phyloP scores from a whole-genome alignment of 2,797 vertebrate species.

The Lacerta viridis region DNA sequence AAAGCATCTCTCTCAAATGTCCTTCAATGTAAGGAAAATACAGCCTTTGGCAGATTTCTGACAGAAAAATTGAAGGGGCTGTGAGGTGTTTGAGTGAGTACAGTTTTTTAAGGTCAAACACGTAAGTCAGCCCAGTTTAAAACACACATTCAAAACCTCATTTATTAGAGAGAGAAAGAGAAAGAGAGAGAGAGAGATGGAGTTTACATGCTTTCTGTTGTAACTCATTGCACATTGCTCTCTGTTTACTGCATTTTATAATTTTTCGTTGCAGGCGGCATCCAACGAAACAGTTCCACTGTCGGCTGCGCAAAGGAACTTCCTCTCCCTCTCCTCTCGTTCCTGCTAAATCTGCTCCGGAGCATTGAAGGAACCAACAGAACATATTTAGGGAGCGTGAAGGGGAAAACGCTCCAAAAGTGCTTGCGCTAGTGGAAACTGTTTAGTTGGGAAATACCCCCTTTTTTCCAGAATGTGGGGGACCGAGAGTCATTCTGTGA shows the following conservation, averaged over 20 bases:
- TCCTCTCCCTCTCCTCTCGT: no score
- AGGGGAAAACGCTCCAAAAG: no score
- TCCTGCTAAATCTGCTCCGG: no score
- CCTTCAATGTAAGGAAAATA: constrained; percentile 29
- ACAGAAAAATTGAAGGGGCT: constrained; percentile 31
- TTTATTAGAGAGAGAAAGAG: background rate
- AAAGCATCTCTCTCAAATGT: constrained; percentile 2
- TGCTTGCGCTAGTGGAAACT: no score
- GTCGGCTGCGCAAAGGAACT: no score
- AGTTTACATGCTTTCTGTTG: background rate
- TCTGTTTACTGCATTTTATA: background rate
- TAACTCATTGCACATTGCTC: background rate
- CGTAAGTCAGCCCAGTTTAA: background rate
- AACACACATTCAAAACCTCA: background rate
- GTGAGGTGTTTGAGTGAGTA: constrained; percentile 14
- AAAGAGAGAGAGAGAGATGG: no score
- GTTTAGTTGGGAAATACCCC: background rate
- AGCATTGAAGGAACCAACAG: no score
- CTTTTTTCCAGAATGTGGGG: background rate
- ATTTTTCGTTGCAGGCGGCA: background rate
- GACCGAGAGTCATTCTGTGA: background rate
- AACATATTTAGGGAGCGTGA: no score
- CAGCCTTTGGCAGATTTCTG: constrained; percentile 24
- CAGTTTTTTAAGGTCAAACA: constrained; percentile 12
- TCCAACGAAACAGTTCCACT: no score